Base-by-base conservation (phyloP, 1,140 invertebrate species). In the Anastrepha obliqua region DNA sequence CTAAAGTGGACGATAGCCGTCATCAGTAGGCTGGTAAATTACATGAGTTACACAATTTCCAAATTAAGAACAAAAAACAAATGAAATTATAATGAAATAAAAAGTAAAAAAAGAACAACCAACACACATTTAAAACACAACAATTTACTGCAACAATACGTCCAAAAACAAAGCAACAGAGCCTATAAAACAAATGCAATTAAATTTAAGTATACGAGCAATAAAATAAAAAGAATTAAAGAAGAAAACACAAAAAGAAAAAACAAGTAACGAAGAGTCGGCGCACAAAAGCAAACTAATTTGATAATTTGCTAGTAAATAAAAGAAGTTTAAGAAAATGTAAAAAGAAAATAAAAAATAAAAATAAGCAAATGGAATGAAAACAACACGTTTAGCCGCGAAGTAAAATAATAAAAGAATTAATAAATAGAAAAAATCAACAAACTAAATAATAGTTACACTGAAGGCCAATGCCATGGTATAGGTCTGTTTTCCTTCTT, bases 21-120 rank as follows among this genome's bases (percentile, higher is more conserved):
- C 67, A 47, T 74, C 44, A 74, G 67, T 74, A 47, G 67, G 67
- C 39, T 74, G 67, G 42, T 15, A 15, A 74, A 74, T 74, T 47
- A 74, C 67, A 74, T 47, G 15, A 74, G 42, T 74, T 74, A 74
- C 67, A n/a, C 15, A 74, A 74, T 3, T 44, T 15, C 13, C 67
- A 42, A 42, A 42, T 67, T 39, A 67, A 67, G 20, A 11, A 0
- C 42, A 0, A 74, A 74, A n/a, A 39, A 67, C 8, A 67, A 67
- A 0, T 0, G n/a, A 74, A 9, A 44, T 39, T 47, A 47, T 74
- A 74, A 13, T 47, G 15, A 4, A n/a, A 74, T 47, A 39, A 74
- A 74, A 74, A 29, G 64, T 20, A 11, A 3, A 67, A 67, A 67
- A 67, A 67, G 29, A 29, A 65, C 20, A 65, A 62, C 64, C 20